phyloP scores from a whole-genome alignment of 2,797 vertebrate species.

The Distichodus sexfasciatus region DNA sequence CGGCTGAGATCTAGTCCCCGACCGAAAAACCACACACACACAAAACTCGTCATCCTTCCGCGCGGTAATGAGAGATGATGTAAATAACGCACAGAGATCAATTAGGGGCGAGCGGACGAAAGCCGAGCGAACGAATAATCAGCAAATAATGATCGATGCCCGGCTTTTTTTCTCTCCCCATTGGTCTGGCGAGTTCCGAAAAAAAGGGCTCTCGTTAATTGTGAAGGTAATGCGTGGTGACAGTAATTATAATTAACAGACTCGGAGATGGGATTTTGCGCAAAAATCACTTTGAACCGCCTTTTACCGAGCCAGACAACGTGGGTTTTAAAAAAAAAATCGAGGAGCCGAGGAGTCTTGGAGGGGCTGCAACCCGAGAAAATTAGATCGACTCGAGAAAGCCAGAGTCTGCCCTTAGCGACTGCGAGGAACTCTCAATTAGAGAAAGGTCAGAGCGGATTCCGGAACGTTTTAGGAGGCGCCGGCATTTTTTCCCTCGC shows the following conservation, averaged over 20 bases:
- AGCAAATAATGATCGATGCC: slow-evolving; percentile 41
- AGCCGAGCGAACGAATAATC: slow-evolving; percentile 19
- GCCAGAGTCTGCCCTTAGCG: slow-evolving; percentile 42
- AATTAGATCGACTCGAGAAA: slow-evolving; percentile 35
- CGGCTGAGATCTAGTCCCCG: slow-evolving; percentile 21
- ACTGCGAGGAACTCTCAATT: slow-evolving; percentile 36
- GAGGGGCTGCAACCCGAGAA: neutral
- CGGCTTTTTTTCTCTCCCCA: too few relatives aligned
- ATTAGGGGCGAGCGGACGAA: slow-evolving; percentile 18
- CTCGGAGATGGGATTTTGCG: slow-evolving; percentile 36
- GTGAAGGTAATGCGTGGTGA: slow-evolving; percentile 44
- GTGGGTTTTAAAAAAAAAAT: slow-evolving; percentile 17
- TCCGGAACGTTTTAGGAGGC: slow-evolving; percentile 33
- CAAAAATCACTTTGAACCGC: slow-evolving; percentile 28
- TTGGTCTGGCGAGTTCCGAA: too few relatives aligned
- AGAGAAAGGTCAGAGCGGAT: slow-evolving; percentile 42
- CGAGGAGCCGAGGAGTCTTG: neutral
- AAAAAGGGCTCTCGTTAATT: slow-evolving; percentile 45
- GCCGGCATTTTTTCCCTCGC: neutral
- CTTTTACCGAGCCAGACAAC: slow-evolving; percentile 23
- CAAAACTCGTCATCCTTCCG: slow-evolving; percentile 10
- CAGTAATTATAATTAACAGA: slow-evolving; percentile 48
- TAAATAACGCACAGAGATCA: slow-evolving; percentile 10
- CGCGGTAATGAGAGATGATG: slow-evolving; percentile 19
- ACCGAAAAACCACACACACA: slow-evolving; percentile 15